phyloP scores from a whole-genome alignment of 1,140 invertebrate species.

The Drosophila pruinosa region DNA sequence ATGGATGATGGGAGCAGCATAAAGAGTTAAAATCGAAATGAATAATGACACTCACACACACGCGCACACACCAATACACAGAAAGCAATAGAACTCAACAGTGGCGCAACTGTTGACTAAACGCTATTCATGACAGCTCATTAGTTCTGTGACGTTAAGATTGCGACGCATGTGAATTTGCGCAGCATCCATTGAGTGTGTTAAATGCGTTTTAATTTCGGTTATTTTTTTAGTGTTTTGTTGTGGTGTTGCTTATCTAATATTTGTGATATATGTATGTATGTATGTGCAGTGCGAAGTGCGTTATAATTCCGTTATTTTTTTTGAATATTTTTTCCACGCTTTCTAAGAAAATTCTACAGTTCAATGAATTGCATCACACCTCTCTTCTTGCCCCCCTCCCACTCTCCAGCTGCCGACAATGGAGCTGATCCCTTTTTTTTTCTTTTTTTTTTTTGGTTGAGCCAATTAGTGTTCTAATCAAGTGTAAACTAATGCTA shows the following conservation, averaged over 20 bases:
- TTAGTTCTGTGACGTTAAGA: neutral
- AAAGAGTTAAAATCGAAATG: slow-evolving; percentile 30
- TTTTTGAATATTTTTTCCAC: slow-evolving; percentile 45
- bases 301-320: neutral
- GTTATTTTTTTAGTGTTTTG: neutral
- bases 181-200: neutral
- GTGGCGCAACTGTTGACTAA: slow-evolving; percentile 1
- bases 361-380: slow-evolving; percentile 40
- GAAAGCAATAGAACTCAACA: neutral
- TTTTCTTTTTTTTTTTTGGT: neutral
- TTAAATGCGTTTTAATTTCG: neutral
- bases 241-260: no score
- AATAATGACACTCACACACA: slow-evolving; percentile 23
- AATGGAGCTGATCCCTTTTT: no score
- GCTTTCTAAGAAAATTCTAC: slow-evolving; percentile 70
- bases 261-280: no score
- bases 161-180: neutral
- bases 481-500: slow-evolving; percentile 81
- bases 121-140: neutral
- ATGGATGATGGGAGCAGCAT: slow-evolving; percentile 1
- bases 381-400: neutral
- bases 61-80: neutral
- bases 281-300: no score
- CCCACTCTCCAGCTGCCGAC: neutral
- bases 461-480: slow-evolving; percentile 77